Conservation (phyloP, 2,888 invertebrate species). For the Coleophora deauratella region DNA sequence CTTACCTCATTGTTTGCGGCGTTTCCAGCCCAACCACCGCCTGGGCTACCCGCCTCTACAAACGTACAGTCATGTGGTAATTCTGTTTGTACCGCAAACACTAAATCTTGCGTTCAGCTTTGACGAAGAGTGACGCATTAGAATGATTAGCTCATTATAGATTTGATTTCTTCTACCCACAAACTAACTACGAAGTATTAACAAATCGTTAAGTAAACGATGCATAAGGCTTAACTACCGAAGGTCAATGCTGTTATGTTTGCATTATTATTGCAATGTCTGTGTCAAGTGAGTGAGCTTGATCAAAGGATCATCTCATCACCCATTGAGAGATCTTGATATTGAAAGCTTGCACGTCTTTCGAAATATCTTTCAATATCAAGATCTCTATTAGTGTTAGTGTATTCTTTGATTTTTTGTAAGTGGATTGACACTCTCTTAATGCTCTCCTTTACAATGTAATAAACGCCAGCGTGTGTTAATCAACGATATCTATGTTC, state of each 20-base stretch:
- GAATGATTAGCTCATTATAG: too few relatives aligned
- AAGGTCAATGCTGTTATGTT: constrained; percentile 26
- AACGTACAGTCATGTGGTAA: too few relatives aligned
- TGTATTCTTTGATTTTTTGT: too few relatives aligned
- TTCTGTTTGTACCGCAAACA: constrained; percentile 13
- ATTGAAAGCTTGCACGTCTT: neutral
- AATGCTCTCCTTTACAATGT: too few relatives aligned
- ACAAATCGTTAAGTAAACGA: constrained; percentile 15
- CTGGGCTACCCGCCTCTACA: constrained; percentile 26
- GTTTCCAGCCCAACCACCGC: constrained; percentile 29
- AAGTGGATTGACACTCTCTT: too few relatives aligned
- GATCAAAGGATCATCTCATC: constrained; percentile 6
- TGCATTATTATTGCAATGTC: constrained; percentile 14
- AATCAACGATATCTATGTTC: too few relatives aligned
- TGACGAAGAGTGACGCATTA: neutral
- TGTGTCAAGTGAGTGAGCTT: constrained; percentile 7
- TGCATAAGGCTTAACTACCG: constrained; percentile 5
- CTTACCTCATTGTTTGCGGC: constrained; percentile 35
- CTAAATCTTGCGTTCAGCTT: constrained; percentile 5
- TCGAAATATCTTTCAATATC: neutral
- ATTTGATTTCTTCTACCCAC: constrained; percentile 10
- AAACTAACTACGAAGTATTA: constrained; percentile 20
- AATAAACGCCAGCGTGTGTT: too few relatives aligned
- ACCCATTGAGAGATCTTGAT: constrained; percentile 1
- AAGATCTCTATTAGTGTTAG: too few relatives aligned